Evolutionary conservation across 2,797 vertebrate species (phyloP).

Genomic region (Decapterus maruadsi): DNA sequence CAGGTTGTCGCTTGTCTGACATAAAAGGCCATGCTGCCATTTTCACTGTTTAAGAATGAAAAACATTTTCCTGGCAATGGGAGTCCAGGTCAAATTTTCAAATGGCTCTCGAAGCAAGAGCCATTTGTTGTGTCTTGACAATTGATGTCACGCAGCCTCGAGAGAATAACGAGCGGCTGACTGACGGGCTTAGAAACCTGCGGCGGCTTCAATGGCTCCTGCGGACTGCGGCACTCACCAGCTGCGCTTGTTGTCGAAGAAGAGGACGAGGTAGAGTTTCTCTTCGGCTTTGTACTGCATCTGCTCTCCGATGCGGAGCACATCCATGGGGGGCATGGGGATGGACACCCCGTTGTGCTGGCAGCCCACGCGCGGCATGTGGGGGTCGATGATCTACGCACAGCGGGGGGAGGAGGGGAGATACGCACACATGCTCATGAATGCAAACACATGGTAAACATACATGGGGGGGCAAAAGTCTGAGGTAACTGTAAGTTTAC

Average conservation of each 20-base stretch:
- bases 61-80: neutral
- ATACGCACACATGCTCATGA: conserved; percentile 11
- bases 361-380: conserved; percentile 96
- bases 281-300: conserved; percentile 98
- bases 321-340: conserved; percentile 94
- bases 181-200: conserved; percentile 41
- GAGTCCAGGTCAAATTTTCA: conserved; percentile 30
- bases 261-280: conserved; percentile 96
- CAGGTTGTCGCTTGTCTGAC: neutral
- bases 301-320: conserved; percentile 96
- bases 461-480: neutral
- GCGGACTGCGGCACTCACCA: conserved; percentile 87
- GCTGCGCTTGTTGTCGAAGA: conserved; percentile 99
- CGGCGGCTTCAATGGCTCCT: conserved; percentile 44
- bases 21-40: neutral
- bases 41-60: neutral
- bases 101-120: conserved; percentile 18
- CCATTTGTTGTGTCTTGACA: conserved; percentile 40
- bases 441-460: conserved; percentile 24
- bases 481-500: too few relatives aligned
- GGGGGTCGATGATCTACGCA: conserved; percentile 95
- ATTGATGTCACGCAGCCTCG: conserved; percentile 30
- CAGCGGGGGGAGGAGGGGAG: neutral
- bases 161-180: conserved; percentile 62
- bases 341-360: conserved; percentile 98